Evolutionary conservation across 2,797 vertebrate species (phyloP).

Genomic region (Phalanger gymnotis): DNA sequence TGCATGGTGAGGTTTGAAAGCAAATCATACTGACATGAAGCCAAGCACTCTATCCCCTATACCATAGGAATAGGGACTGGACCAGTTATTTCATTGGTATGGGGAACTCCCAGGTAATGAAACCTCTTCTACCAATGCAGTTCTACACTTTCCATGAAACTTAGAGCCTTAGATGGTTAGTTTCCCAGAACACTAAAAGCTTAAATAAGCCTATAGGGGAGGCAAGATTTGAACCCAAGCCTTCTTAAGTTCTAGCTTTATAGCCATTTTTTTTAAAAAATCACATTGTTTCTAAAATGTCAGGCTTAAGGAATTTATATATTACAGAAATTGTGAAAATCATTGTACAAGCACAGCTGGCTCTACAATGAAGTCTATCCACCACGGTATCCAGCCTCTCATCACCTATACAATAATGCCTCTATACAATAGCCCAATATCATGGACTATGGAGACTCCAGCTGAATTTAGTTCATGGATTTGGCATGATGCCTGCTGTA

Average conservation of each 20-base stretch:
- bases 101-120: neutral
- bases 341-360: neutral
- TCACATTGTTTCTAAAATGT: neutral
- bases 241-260: neutral
- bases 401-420: neutral
- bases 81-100: neutral
- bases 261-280: neutral
- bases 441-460: neutral
- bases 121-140: neutral
- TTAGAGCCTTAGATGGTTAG: neutral
- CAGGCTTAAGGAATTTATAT: neutral
- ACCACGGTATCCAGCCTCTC: neutral
- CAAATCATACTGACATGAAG: neutral
- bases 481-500: neutral
- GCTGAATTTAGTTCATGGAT: neutral
- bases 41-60: neutral
- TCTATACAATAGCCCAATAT: neutral
- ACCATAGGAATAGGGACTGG: neutral
- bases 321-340: neutral
- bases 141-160: neutral
- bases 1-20: neutral
- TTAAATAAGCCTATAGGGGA: neutral
- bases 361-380: neutral
- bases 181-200: neutral
- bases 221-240: neutral